Conservation (phyloP, 23 tunicate genomes). For the Ascidia mentula region DNA sequence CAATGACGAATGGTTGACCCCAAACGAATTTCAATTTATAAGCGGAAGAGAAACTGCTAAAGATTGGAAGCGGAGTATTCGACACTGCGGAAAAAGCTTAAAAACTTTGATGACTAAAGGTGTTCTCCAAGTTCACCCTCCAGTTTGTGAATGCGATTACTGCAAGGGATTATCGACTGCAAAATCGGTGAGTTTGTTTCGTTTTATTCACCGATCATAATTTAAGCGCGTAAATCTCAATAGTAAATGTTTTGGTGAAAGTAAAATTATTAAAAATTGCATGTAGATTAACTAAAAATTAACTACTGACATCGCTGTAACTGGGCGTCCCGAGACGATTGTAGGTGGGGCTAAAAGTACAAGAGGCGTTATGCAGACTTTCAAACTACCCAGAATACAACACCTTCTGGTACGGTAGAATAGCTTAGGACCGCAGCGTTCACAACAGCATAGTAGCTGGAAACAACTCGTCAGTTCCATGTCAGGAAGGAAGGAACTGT, state of each 20-base stretch:
- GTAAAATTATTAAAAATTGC: no score
- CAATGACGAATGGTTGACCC: slow-evolving; percentile 90
- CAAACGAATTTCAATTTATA: slow-evolving; percentile 91
- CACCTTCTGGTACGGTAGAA: no score
- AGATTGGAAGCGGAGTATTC: slow-evolving; percentile 95
- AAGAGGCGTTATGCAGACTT: no score
- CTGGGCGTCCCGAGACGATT: no score
- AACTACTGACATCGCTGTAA: no score
- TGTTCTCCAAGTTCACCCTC: slow-evolving; percentile 74
- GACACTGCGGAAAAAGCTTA: slow-evolving; percentile 92
- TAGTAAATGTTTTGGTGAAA: not conserved
- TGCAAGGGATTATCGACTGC: slow-evolving; percentile 69
- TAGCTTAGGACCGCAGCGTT: not conserved
- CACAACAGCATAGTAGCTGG: slow-evolving; percentile 7
- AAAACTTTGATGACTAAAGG: slow-evolving; percentile 92
- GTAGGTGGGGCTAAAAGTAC: no score
- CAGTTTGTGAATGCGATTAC: slow-evolving; percentile 76
- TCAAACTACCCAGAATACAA: no score
- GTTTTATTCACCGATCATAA: not conserved
- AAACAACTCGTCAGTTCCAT: slow-evolving; percentile 34
- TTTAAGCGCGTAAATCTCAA: no score
- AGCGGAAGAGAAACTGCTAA: slow-evolving; percentile 98
- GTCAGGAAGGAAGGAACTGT: slow-evolving; percentile 64
- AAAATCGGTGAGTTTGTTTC: slow-evolving; percentile 17
- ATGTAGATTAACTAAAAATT: no score